Percentiles rank a stretch among this genome's conserved stretches.
These are phyloP conservation scores for Lepidurus couesii DNA, from an alignment of 1,140 invertebrate species.

Conservation along the genomic window DNA sequence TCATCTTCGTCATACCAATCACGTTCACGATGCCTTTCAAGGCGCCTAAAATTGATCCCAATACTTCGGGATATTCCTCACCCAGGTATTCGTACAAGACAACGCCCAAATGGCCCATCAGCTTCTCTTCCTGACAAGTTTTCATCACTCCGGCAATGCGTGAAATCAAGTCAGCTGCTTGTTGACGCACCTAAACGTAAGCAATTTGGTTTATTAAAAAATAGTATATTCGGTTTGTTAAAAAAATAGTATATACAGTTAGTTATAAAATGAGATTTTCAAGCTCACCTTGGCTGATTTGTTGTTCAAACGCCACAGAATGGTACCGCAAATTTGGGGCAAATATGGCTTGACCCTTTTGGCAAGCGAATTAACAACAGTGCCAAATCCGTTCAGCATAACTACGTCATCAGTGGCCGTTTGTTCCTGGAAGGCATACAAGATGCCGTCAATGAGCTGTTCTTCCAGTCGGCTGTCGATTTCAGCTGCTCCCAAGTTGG, in stretches of 20 bases:
- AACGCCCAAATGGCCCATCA: conserved; percentile 99
- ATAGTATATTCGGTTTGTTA: not conserved
- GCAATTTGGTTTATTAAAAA: not conserved
- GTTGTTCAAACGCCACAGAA: conserved; percentile 98
- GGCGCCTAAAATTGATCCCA: conserved; percentile 96
- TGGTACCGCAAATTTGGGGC: conserved; percentile 99
- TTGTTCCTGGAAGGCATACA: conserved; percentile 99
- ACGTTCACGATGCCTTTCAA: conserved; percentile 99
- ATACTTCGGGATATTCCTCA: conserved; percentile 98
- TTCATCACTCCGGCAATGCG: conserved; percentile 99
- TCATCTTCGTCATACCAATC: conserved; percentile 99
- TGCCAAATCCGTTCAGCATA: conserved; percentile 98
- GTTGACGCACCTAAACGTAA: conserved; percentile 66
- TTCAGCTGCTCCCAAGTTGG: conserved; percentile 92
- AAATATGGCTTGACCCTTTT: conserved; percentile 97
- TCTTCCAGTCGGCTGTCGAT: conserved; percentile 97
- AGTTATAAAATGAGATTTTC: too few relatives aligned
- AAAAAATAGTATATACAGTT: not conserved
- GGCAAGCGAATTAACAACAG: conserved; percentile 94
- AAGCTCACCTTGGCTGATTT: conserved; percentile 86
- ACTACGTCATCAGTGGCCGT: conserved; percentile 97
- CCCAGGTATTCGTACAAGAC: conserved; percentile 99
- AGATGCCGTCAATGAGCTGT: conserved; percentile 97
- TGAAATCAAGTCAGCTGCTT: conserved; percentile 97
- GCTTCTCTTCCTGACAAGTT: conserved; percentile 98